Percentiles rank a stretch among this genome's conserved stretches.
Conservation (phyloP, 92 coral and sea anemone genomes). For the Epizoanthus fatuus region DNA sequence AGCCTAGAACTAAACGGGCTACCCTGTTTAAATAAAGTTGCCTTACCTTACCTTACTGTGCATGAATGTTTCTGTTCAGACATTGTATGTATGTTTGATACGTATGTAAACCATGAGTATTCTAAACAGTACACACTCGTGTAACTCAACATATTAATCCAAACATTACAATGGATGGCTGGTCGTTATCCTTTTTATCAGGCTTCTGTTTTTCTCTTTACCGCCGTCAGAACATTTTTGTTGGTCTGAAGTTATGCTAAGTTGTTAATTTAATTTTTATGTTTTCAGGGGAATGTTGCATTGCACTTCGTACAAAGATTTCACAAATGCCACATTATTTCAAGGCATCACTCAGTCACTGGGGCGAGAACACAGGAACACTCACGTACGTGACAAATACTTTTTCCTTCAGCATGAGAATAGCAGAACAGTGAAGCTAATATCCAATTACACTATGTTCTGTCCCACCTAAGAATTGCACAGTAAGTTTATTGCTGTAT, state of each 20-base stretch:
- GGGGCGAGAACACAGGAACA: conserved; percentile 87
- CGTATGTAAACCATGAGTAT: no score
- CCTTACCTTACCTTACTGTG: no score
- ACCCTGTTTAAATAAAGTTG: no score
- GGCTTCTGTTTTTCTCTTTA: background rate
- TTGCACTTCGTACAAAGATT: conserved; percentile 85
- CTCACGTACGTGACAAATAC: conserved; percentile 59
- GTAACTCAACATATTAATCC: no score
- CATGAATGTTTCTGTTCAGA: no score
- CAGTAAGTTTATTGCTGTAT: no score
- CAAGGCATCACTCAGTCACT: conserved; percentile 72
- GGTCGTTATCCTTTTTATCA: no score
- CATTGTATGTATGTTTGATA: no score
- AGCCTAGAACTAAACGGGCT: no score
- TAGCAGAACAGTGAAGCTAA: background rate
- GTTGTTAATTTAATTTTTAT: background rate
- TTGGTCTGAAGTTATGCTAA: background rate
- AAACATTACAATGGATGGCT: no score
- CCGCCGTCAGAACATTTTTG: background rate
- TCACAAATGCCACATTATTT: conserved; percentile 72
- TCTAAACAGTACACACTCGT: no score
- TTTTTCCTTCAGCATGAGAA: background rate
- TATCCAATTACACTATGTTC: background rate
- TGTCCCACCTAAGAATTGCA: background rate
- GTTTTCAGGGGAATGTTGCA: conserved; percentile 89